These are phyloP conservation scores for Hedychridium roseum DNA, from an alignment of 2,888 invertebrate species.

Conservation along the genomic window DNA sequence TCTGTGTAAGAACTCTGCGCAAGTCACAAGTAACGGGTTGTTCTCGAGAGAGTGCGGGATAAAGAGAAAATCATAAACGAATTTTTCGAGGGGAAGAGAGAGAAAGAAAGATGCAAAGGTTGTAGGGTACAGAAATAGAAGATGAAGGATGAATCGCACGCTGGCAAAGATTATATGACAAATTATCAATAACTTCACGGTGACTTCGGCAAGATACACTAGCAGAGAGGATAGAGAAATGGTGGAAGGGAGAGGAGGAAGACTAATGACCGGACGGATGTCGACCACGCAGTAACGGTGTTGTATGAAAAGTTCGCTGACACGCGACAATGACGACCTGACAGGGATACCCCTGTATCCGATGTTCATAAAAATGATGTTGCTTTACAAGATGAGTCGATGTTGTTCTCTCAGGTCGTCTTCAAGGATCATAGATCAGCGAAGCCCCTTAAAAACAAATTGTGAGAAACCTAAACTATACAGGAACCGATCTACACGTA, in stretches of 20 bases:
- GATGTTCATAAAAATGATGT: neutral
- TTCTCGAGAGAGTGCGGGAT: conserved; percentile 15
- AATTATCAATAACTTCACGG: conserved; percentile 49
- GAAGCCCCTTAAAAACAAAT: too few species aligned
- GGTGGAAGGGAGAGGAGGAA: conserved; percentile 26
- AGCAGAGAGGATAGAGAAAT: conserved; percentile 3
- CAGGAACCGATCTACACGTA: too few species aligned
- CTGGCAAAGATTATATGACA: conserved; percentile 44
- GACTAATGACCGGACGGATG: conserved; percentile 48
- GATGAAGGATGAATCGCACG: conserved; percentile 43
- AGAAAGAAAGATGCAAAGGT: conserved; percentile 7
- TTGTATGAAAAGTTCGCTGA: conserved; percentile 35
- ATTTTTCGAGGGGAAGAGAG: conserved; percentile 1
- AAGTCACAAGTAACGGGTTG: conserved; percentile 22
- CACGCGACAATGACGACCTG: conserved; percentile 30
- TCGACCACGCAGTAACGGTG: conserved; percentile 30
- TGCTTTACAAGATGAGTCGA: too few species aligned
- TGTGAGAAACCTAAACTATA: too few species aligned
- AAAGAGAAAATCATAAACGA: too few species aligned
- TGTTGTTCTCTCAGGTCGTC: too few species aligned
- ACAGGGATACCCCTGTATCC: conserved; percentile 20
- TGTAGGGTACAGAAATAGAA: conserved; percentile 11
- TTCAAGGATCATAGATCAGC: too few species aligned
- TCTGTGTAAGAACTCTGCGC: too few species aligned
- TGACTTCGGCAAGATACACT: conserved; percentile 36